Base-by-base conservation (phyloP, 2,113 vertebrate genomes). In the Condylura cristata region DNA sequence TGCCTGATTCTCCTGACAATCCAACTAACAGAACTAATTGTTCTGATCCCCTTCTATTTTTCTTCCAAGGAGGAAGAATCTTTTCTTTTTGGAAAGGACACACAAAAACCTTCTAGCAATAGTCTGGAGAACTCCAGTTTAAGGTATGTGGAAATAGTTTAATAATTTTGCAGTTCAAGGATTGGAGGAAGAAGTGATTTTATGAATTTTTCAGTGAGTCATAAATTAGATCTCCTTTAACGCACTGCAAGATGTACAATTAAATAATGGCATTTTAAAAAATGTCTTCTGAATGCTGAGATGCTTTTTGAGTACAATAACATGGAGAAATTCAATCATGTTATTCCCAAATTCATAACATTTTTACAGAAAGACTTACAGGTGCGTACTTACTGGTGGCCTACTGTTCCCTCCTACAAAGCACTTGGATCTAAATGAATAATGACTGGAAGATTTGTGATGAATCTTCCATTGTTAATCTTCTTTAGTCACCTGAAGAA, bases 391-490 rank as follows among this genome's bases (percentile, higher is more conserved):
- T 12, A 32, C 2, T 79, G 6, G 2, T 61, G 17, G 37, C 51
- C 10, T 32, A 63, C 2, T 9, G 56, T 51, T 61, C 48, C 3
- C 4, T 60, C 22, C 41, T 8, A 51, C 3, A 46, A 0, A 28
- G n/a, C 12, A 41, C n/a, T 85, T 13, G 11, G 3, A 34, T 63
- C 7, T 75, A 46, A 34, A 7, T 48, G 13, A 5, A 37, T 20
- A 56, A 51, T 32, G 66, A n/a, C 13, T 79, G 22, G 46, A 65
- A 66, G 17, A 80, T 80, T 48, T 32, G 51, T 37, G 13, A 20
- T 3, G 2, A 5, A 1, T 3, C 8, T 78, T 12, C 0, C 3
- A 0, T 53, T 78, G 39, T 28, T 76, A 17, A 32, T 51, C 30
- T 90, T 68, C 84, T 24, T 24, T 48, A 71, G 24, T 84, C 61